Percentiles rank a stretch among this genome's conserved stretches.
These are phyloP conservation scores for Nibea coibor DNA, from an alignment of 2,113 vertebrate species.

Conservation along the genomic window DNA sequence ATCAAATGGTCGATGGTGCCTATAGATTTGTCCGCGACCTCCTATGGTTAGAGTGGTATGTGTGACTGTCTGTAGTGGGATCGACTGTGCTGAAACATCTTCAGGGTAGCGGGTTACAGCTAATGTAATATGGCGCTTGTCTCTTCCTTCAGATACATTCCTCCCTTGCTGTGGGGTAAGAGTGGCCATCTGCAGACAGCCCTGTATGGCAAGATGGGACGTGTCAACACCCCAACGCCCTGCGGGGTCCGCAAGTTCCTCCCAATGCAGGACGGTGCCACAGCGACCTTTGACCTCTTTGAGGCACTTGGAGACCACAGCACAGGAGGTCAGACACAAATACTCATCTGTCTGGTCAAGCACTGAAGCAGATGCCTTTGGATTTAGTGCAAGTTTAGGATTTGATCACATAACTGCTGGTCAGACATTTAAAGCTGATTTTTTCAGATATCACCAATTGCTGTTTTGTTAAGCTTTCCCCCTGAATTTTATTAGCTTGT, in stretches of 20 bases:
- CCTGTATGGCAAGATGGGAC: constrained; percentile 95
- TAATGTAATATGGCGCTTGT: constrained; percentile 28
- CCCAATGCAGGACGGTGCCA: constrained; percentile 94
- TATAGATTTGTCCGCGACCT: background rate
- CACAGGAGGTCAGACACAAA: constrained; percentile 87
- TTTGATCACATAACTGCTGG: background rate
- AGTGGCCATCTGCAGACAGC: constrained; percentile 96
- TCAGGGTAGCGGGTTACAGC: background rate
- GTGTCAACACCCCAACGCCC: constrained; percentile 91
- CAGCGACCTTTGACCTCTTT: constrained; percentile 95
- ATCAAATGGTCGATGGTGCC: background rate
- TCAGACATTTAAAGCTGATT: background rate
- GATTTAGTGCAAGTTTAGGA: background rate
- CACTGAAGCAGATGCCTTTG: background rate
- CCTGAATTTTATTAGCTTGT: constrained; percentile 18
- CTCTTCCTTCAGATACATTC: constrained; percentile 88
- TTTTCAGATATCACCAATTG: background rate
- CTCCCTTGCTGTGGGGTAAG: constrained; percentile 95
- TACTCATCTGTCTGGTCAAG: background rate
- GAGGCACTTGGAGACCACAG: constrained; percentile 89
- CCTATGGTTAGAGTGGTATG: background rate
- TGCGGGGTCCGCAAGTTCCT: constrained; percentile 91
- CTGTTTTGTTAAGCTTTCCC: background rate
- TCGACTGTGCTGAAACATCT: constrained; percentile 17
- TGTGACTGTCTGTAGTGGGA: background rate